Evolutionary conservation across 2,888 invertebrate genomes (phyloP).

Genomic region (Netelia inedita): DNA sequence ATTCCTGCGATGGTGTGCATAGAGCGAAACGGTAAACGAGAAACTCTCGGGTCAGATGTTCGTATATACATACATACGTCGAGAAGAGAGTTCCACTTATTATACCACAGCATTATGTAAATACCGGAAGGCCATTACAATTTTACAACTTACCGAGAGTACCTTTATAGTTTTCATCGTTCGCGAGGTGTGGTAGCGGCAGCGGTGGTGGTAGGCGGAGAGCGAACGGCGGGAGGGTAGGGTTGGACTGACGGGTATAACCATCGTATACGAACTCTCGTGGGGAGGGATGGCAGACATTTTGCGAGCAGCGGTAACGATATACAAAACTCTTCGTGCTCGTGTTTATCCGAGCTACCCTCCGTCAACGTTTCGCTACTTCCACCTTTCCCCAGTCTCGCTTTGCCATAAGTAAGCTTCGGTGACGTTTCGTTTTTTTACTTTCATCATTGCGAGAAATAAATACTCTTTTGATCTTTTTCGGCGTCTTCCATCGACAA

Average conservation of each 20-base stretch:
- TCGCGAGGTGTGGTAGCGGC: conserved; percentile 63
- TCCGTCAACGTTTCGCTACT: no score
- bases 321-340: neutral
- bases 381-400: no score
- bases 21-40: conserved; percentile 43
- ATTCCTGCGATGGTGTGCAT: conserved; percentile 35
- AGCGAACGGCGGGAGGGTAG: no score
- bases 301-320: conserved; percentile 21
- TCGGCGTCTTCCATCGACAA: no score
- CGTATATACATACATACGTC: conserved; percentile 13
- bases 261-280: conserved; percentile 30
- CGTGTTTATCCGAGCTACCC: no score
- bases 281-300: conserved; percentile 25
- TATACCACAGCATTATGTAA: conserved; percentile 83
- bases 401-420: no score
- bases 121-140: conserved; percentile 83
- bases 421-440: no score
- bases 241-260: conserved; percentile 12
- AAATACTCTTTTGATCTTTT: no score
- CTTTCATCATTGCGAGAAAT: no score
- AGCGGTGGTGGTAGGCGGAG: no score
- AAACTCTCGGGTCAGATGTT: conserved; percentile 35
- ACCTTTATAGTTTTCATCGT: conserved; percentile 82
- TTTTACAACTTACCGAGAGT: conserved; percentile 83
- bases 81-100: conserved; percentile 80